A percentile compares a stretch with the other conserved stretches of the same genome.
phyloP scores from a whole-genome alignment of 2,888 invertebrate species.

The Himalopsyche anomala region DNA sequence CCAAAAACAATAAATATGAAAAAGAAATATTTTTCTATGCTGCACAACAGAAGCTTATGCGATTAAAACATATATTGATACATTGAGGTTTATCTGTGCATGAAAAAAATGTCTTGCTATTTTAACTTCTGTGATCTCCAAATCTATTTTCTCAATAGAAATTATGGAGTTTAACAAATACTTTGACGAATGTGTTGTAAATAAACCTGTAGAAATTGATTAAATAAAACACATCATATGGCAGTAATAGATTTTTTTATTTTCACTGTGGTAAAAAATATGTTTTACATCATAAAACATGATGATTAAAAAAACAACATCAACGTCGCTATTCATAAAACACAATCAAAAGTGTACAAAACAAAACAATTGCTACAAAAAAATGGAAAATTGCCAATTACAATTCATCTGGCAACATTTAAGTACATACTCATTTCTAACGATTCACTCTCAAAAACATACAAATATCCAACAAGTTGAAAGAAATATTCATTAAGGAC shows the following conservation, averaged over 20 bases:
- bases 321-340: background rate
- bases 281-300: background rate
- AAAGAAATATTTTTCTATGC: too few species aligned
- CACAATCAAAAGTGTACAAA: background rate
- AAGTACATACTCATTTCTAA: background rate
- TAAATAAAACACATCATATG: background rate
- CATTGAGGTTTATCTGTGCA: too few species aligned
- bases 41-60: too few species aligned
- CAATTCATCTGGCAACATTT: background rate
- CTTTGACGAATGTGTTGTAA: too few species aligned
- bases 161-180: too few species aligned
- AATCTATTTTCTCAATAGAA: too few species aligned
- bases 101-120: too few species aligned
- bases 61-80: too few species aligned
- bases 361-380: background rate
- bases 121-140: too few species aligned
- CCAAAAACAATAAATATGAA: too few species aligned
- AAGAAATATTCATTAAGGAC: too few species aligned
- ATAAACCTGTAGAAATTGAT: too few species aligned
- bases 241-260: conserved; percentile 14
- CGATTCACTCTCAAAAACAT: background rate
- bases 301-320: conserved; percentile 1
- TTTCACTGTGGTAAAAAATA: conserved; percentile 29
- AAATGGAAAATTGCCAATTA: conserved; percentile 19
- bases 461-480: background rate